Evolutionary conservation across 2,888 invertebrate species (phyloP).

Genomic region (Melinaea menophilus): DNA sequence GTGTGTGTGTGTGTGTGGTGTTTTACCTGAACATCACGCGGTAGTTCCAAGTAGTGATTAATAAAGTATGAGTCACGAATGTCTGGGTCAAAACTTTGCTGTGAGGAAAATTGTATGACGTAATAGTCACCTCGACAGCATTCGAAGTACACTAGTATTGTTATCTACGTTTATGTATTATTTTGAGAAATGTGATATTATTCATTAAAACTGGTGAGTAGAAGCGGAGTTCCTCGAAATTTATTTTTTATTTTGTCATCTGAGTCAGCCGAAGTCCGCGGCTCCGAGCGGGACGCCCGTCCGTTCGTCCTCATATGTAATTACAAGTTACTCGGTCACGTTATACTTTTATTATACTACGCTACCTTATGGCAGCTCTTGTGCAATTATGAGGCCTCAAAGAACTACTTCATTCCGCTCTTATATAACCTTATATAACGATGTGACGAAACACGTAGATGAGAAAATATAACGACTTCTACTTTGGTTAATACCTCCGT

Average conservation of each 20-base stretch:
- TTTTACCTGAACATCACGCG: slow-evolving; percentile 7
- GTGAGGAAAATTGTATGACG: slow-evolving; percentile 30
- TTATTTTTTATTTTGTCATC: slow-evolving; percentile 26
- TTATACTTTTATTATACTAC: slow-evolving; percentile 26
- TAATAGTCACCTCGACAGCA: slow-evolving; percentile 14
- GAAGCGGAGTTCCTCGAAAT: slow-evolving; percentile 35
- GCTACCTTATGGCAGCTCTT: slow-evolving; percentile 33
- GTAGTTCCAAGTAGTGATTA: slow-evolving; percentile 20
- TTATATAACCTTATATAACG: slow-evolving; percentile 55
- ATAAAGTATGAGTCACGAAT: slow-evolving; percentile 33
- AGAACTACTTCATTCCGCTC: slow-evolving; percentile 48
- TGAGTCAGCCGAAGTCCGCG: slow-evolving; percentile 27
- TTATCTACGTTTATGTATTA: too few species aligned
- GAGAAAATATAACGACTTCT: slow-evolving; percentile 57
- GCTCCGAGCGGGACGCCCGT: slow-evolving; percentile 42
- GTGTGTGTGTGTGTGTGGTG: too few species aligned
- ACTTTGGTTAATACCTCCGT: too few species aligned
- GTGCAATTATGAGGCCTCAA: slow-evolving; percentile 37
- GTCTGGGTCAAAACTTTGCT: slow-evolving; percentile 33
- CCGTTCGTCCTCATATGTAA: slow-evolving; percentile 26
- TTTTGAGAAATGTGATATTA: slow-evolving; percentile 28
- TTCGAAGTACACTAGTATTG: slow-evolving; percentile 19
- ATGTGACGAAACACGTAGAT: slow-evolving; percentile 58
- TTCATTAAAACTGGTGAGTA: slow-evolving; percentile 40
- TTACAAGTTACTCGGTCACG: slow-evolving; percentile 30